These are phyloP conservation scores for Samia ricini DNA, from an alignment of 1,140 invertebrate genomes.

Conservation along the genomic window DNA sequence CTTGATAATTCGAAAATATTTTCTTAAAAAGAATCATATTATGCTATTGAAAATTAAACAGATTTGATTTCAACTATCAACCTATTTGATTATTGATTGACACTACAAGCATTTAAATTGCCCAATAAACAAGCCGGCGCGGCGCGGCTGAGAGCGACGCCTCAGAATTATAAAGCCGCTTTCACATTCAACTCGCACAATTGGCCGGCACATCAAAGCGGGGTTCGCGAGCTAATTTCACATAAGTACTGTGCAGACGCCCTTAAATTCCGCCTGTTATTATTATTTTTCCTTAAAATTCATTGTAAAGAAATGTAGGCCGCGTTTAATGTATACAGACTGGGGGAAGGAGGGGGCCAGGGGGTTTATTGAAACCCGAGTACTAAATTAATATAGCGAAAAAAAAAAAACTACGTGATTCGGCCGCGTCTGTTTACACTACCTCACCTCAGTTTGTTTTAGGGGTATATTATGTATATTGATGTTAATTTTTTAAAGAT, in stretches of 20 bases:
- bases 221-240: conserved; percentile 68
- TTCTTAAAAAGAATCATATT: background rate
- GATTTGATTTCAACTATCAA: background rate
- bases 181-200: conserved; percentile 54
- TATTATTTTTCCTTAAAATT: conserved; percentile 66
- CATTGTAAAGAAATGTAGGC: conserved; percentile 64
- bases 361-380: conserved; percentile 64
- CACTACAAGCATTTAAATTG: conserved; percentile 38
- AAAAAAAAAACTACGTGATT: conserved; percentile 68
- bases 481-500: conserved; percentile 51
- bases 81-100: conserved; percentile 18
- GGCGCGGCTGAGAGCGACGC: conserved; percentile 37
- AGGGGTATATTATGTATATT: conserved; percentile 70
- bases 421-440: conserved; percentile 56
- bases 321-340: conserved; percentile 54
- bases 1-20: background rate
- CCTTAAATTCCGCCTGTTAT: conserved; percentile 63
- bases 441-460: conserved; percentile 58
- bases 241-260: conserved; percentile 66
- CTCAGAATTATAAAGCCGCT: conserved; percentile 66
- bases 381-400: conserved; percentile 72
- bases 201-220: conserved; percentile 70
- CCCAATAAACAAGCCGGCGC: conserved; percentile 46
- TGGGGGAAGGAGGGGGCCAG: too few relatives aligned
- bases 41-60: background rate